These are phyloP conservation scores for Melanotaenia boesemani DNA, from an alignment of 2,797 vertebrate genomes.

Conservation along the genomic window DNA sequence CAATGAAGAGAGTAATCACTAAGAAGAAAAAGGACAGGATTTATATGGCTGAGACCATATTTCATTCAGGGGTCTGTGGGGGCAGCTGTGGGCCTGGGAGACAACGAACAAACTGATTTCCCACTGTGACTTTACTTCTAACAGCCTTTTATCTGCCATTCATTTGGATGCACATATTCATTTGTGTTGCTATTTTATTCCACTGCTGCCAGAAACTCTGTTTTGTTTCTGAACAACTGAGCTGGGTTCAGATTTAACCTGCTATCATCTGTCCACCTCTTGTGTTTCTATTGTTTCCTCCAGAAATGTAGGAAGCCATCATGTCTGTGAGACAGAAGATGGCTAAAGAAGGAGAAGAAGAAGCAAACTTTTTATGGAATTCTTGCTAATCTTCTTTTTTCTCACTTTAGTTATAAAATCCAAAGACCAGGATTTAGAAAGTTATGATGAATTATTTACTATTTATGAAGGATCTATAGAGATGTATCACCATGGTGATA, in stretches of 20 bases:
- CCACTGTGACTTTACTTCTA: conserved; percentile 6
- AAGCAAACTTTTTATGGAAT: conserved; percentile 11
- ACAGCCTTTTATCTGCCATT: conserved; percentile 18
- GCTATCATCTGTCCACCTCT: conserved; percentile 11
- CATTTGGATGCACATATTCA: conserved; percentile 7
- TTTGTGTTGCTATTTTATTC: conserved; percentile 22
- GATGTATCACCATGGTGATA: too few relatives aligned
- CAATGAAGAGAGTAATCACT: conserved; percentile 74
- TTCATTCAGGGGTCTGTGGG: conserved; percentile 69
- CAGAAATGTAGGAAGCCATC: conserved; percentile 15
- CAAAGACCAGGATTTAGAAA: background rate
- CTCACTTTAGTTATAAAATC: conserved; percentile 5
- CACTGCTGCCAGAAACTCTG: conserved; percentile 3
- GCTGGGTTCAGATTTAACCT: conserved; percentile 26
- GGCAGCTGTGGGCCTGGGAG: conserved; percentile 41
- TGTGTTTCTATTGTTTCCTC: conserved; percentile 12
- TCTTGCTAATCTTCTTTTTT: conserved; percentile 12
- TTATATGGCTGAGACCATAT: conserved; percentile 65
- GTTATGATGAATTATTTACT: background rate
- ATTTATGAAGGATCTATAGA: too few relatives aligned
- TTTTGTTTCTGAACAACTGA: conserved; percentile 30
- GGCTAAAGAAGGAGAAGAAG: conserved; percentile 5
- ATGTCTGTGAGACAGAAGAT: conserved; percentile 10
- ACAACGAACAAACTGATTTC: conserved; percentile 24
- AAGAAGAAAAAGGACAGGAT: conserved; percentile 55